These are phyloP conservation scores for Styela clava DNA, from an alignment of 23 tunicate genomes.

Conservation along the genomic window DNA sequence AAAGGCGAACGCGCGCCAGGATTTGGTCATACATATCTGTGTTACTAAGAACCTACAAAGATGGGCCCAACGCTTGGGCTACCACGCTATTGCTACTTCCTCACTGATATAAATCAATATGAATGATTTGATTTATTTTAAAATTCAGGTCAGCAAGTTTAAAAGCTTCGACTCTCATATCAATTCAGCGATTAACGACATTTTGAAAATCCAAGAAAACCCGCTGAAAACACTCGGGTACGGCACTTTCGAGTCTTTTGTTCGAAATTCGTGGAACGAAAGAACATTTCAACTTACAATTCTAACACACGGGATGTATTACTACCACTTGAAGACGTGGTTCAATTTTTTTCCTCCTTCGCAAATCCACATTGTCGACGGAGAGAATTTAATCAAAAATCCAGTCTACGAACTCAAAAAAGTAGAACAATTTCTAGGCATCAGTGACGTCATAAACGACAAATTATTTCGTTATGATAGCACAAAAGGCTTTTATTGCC, in stretches of 20 bases:
- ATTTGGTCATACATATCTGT: too few relatives aligned
- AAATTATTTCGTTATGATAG: not conserved
- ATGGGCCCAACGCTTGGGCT: too few relatives aligned
- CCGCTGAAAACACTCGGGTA: not conserved
- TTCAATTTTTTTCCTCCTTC: not conserved
- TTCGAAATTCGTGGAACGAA: not conserved
- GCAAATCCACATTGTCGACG: not conserved
- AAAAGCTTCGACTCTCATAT: not conserved
- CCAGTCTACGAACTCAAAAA: not conserved
- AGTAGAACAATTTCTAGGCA: not conserved
- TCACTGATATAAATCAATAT: too few relatives aligned
- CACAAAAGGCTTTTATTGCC: not conserved
- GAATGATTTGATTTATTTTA: too few relatives aligned
- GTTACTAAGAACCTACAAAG: too few relatives aligned
- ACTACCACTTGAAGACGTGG: not conserved
- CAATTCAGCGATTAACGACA: not conserved
- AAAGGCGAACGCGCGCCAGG: too few relatives aligned
- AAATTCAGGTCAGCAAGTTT: not conserved
- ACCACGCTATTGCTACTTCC: too few relatives aligned
- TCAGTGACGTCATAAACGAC: not conserved
- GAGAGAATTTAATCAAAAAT: not conserved
- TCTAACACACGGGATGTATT: not conserved
- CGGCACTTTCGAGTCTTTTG: not conserved
- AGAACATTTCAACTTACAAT: not conserved
- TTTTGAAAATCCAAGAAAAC: not conserved